phyloP scores from a whole-genome alignment of 2,888 invertebrate genomes.

The Gnatocerus cornutus region DNA sequence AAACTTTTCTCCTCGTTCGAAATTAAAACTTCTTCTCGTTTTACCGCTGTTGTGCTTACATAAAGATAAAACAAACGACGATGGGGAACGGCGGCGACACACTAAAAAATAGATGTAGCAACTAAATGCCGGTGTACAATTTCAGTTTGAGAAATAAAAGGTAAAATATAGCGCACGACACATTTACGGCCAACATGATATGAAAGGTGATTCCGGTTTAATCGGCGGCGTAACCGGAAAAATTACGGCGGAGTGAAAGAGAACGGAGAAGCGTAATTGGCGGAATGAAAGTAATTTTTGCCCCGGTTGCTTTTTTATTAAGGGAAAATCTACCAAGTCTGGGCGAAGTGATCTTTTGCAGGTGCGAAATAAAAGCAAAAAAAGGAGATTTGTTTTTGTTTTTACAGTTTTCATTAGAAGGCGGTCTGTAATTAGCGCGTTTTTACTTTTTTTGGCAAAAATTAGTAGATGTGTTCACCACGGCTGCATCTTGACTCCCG shows the following conservation, averaged over 20 bases:
- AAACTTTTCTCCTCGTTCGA: neutral
- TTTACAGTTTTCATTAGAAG: too few species aligned
- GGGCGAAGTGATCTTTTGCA: neutral
- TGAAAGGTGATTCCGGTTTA: neutral
- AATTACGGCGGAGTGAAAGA: neutral
- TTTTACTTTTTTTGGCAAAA: too few species aligned
- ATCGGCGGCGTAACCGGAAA: too few species aligned
- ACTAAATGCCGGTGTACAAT: neutral
- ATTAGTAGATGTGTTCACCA: too few species aligned
- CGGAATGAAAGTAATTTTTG: neutral
- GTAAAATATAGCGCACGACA: neutral
- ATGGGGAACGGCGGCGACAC: neutral
- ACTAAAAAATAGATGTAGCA: neutral
- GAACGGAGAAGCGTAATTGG: neutral
- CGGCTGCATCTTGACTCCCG: too few species aligned
- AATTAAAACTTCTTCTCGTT: conserved; percentile 3
- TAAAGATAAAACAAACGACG: conserved; percentile 13
- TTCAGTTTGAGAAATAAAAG: neutral
- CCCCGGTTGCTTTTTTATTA: neutral
- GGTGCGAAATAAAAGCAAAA: neutral
- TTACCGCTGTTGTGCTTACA: neutral
- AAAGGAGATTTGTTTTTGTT: neutral
- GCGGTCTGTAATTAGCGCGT: too few species aligned
- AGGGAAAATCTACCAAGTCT: too few species aligned
- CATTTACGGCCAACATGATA: neutral